Evolutionary conservation across 2,113 vertebrate species (phyloP).

Genomic region (Pterocles orientalis): DNA sequence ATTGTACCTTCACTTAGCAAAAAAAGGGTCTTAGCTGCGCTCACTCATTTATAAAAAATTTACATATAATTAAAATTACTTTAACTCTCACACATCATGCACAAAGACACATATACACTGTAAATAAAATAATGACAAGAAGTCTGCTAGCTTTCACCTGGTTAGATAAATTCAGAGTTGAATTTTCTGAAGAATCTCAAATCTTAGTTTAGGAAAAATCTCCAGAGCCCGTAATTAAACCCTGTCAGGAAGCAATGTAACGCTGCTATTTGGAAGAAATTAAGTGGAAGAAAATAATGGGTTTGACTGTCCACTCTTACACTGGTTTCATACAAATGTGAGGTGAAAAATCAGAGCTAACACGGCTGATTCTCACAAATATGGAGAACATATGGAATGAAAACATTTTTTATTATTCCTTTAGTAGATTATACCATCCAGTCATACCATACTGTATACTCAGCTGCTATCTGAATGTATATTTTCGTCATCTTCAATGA

Average conservation of each 20-base stretch:
- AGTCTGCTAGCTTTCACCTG: background rate
- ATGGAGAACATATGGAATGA: background rate
- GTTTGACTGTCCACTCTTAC: conserved; percentile 28
- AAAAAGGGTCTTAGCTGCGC: background rate
- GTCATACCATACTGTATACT: background rate
- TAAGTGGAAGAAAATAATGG: conserved; percentile 32
- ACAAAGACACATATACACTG: background rate
- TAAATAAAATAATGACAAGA: background rate
- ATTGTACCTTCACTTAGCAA: background rate
- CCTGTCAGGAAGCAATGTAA: conserved; percentile 7
- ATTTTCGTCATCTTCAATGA: conserved; percentile 19
- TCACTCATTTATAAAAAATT: background rate
- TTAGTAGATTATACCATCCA: background rate
- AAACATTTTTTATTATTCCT: background rate
- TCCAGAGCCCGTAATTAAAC: background rate
- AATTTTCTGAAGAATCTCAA: conserved; percentile 1
- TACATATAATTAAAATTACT: background rate
- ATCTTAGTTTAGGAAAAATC: background rate
- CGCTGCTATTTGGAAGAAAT: conserved; percentile 25
- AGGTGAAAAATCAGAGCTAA: background rate
- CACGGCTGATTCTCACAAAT: background rate
- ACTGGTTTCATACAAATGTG: background rate
- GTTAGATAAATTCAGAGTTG: background rate
- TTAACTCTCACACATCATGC: background rate
- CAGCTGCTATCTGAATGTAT: conserved; percentile 11